Conservation (phyloP, 2,888 invertebrate genomes). For the Lasioglossum lativentre region DNA sequence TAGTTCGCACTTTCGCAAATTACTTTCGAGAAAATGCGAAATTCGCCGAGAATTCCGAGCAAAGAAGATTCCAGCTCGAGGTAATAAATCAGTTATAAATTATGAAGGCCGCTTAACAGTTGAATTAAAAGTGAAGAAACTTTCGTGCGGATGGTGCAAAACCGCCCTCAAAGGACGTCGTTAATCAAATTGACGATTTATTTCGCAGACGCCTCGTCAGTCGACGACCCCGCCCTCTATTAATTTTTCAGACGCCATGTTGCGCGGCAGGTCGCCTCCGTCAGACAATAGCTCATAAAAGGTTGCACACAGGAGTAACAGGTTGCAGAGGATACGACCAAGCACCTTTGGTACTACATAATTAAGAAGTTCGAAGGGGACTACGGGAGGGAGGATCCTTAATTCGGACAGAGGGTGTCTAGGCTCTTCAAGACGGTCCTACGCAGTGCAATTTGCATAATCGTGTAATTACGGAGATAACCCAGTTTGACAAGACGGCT, state of each 20-base stretch:
- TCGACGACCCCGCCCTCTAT: slow-evolving; percentile 53
- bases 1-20: not conserved
- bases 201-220: slow-evolving; percentile 40
- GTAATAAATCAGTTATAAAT: not conserved
- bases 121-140: not conserved
- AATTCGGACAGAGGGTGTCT: slow-evolving; percentile 48
- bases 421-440: slow-evolving; percentile 23
- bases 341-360: slow-evolving; percentile 45
- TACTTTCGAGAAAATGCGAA: not conserved
- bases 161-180: slow-evolving; percentile 5
- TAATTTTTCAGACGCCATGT: slow-evolving; percentile 40
- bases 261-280: slow-evolving; percentile 38
- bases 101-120: not conserved
- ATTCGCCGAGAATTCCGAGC: not conserved
- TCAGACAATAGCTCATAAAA: slow-evolving; percentile 49
- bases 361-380: slow-evolving; percentile 60
- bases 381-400: slow-evolving; percentile 52
- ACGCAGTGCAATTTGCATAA: slow-evolving; percentile 58
- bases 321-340: slow-evolving; percentile 58
- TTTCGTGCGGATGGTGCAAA: not conserved
- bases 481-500: slow-evolving; percentile 32
- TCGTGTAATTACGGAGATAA: slow-evolving; percentile 50
- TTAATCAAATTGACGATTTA: slow-evolving; percentile 32
- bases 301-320: slow-evolving; percentile 60
- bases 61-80: not conserved